These are phyloP conservation scores for Drosophila ogumai DNA, from an alignment of 1,140 invertebrate genomes.

Conservation along the genomic window DNA sequence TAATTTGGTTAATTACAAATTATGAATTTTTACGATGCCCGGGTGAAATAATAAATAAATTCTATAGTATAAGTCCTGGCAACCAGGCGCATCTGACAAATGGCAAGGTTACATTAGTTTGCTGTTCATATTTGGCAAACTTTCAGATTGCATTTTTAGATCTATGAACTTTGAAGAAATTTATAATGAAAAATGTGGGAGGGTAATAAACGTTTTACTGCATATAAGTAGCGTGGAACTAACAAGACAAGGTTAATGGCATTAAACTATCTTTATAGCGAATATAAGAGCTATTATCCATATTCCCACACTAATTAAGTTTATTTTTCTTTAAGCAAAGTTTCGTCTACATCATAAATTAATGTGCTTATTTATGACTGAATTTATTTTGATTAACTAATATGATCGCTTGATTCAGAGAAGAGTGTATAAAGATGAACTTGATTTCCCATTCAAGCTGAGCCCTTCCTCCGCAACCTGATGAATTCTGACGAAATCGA, in stretches of 20 bases:
- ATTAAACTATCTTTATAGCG: background rate
- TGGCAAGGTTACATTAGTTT: conserved; percentile 27
- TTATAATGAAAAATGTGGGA: conserved; percentile 5
- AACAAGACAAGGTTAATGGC: background rate
- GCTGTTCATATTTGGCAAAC: conserved; percentile 47
- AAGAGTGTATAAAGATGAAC: background rate
- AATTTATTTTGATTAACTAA: background rate
- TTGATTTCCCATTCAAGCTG: conserved; percentile 4
- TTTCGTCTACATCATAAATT: background rate
- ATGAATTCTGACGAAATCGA: conserved; percentile 25
- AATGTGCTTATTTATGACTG: background rate
- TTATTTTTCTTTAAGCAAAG: background rate
- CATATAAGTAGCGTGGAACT: too few relatives aligned
- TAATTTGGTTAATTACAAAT: conserved; percentile 18
- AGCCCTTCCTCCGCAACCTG: conserved; percentile 7
- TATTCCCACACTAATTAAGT: background rate
- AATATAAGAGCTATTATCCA: background rate
- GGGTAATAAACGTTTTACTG: conserved; percentile 19
- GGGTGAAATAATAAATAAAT: conserved; percentile 7
- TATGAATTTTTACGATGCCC: conserved; percentile 8
- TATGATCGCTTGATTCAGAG: background rate
- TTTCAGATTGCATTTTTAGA: conserved; percentile 39
- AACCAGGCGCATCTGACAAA: conserved; percentile 30
- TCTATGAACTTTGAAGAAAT: conserved; percentile 18
- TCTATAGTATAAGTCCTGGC: conserved; percentile 28